Evolutionary conservation across 1,140 invertebrate species (phyloP).

Genomic region (Bombus pascuorum): DNA sequence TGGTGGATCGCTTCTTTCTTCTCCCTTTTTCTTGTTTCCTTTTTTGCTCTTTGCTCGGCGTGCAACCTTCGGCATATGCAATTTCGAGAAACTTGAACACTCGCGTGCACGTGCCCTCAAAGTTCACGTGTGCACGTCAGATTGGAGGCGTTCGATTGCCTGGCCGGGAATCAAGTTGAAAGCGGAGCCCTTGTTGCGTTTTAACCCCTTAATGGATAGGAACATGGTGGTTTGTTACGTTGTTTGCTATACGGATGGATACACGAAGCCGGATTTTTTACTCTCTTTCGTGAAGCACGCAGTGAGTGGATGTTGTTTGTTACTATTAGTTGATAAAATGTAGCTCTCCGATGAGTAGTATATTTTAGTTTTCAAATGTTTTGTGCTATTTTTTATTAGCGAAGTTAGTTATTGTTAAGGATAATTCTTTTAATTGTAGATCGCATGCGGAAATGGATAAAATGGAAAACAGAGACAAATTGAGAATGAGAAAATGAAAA

Average conservation of each 20-base stretch:
- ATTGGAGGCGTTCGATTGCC: constrained; percentile 6
- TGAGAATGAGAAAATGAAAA: background rate
- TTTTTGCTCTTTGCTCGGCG: background rate
- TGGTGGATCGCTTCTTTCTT: background rate
- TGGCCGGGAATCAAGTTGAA: background rate
- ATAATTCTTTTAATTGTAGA: background rate
- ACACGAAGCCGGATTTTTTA: background rate
- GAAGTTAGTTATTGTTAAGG: background rate
- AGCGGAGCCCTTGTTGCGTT: constrained; percentile 14
- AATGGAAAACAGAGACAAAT: too few relatives aligned
- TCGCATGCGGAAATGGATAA: too few relatives aligned
- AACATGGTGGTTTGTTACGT: constrained; percentile 14
- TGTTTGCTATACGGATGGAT: background rate
- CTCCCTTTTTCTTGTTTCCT: background rate
- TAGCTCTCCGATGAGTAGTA: background rate
- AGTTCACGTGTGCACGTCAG: constrained; percentile 16
- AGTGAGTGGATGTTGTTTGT: background rate
- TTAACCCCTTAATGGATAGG: constrained; percentile 1
- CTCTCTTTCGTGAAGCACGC: background rate
- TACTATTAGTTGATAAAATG: background rate
- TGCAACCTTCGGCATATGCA: constrained; percentile 15
- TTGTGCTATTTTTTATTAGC: background rate
- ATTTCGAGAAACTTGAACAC: constrained; percentile 17
- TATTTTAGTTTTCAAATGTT: background rate
- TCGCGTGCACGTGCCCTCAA: constrained; percentile 9